A percentile compares a stretch with the other conserved stretches of the same genome.
Evolutionary conservation across 2,888 invertebrate species (phyloP).

Genomic region (Chydorus sphaericus): DNA sequence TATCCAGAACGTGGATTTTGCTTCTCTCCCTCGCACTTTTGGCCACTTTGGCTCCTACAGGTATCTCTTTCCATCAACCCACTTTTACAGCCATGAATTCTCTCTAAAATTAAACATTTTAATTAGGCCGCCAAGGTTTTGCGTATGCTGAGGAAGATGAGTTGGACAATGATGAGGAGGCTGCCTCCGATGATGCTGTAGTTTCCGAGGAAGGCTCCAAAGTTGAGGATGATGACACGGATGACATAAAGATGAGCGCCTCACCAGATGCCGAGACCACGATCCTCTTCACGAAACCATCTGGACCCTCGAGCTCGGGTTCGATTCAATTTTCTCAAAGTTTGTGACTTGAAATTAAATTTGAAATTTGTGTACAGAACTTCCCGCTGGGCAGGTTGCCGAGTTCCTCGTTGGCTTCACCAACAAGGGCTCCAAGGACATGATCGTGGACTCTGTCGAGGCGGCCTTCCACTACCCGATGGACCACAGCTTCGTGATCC

Average conservation of each 20-base stretch:
- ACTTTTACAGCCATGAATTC: not conserved
- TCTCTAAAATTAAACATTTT: not conserved
- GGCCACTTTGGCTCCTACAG: not conserved
- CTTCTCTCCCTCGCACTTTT: not conserved
- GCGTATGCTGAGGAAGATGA: conserved; percentile 34
- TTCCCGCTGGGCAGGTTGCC: conserved; percentile 80
- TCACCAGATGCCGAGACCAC: conserved; percentile 85
- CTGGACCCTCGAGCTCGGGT: conserved; percentile 46
- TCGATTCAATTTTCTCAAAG: conserved; percentile 20
- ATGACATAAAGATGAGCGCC: conserved; percentile 43
- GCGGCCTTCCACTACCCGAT: conserved; percentile 97
- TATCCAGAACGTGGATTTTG: conserved; percentile 2
- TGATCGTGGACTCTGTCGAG: conserved; percentile 80
- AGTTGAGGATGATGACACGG: conserved; percentile 39
- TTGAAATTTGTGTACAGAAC: conserved; percentile 41
- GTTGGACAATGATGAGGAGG: conserved; percentile 35
- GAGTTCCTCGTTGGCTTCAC: conserved; percentile 92
- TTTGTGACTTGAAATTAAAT: too few species aligned
- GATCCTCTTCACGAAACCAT: conserved; percentile 73
- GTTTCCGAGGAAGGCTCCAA: conserved; percentile 23
- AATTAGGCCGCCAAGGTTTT: not conserved
- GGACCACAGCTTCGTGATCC: conserved; percentile 96
- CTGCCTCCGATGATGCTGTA: conserved; percentile 33
- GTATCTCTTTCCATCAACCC: not conserved
- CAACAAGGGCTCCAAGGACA: conserved; percentile 84